Conservation (phyloP, 2,113 vertebrate species). For the Micronycteris hirsuta region DNA sequence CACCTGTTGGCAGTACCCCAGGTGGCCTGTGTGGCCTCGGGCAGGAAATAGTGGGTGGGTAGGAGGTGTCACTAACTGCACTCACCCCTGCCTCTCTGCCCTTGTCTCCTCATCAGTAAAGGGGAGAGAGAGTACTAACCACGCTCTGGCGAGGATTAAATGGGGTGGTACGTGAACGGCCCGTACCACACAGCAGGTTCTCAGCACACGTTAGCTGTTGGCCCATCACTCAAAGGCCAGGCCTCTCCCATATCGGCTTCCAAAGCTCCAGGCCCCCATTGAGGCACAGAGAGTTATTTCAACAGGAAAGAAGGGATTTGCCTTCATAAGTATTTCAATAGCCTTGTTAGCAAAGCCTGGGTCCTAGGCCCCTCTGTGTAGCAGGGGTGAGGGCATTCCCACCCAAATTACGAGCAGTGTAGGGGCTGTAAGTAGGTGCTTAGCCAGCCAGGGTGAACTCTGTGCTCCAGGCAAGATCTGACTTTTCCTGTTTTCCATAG, state of each 20-base stretch:
- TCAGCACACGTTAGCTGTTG: neutral
- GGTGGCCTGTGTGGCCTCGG: neutral
- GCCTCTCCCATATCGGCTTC: neutral
- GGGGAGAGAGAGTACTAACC: neutral
- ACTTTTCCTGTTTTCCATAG: neutral
- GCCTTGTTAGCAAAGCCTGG: neutral
- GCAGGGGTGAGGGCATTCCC: neutral
- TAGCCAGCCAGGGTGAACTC: neutral
- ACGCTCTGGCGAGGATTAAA: neutral
- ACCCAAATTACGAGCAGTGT: neutral
- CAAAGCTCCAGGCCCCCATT: neutral
- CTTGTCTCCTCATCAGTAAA: neutral
- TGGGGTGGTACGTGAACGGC: neutral
- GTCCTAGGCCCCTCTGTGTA: neutral
- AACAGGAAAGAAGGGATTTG: neutral
- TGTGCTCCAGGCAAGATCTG: neutral
- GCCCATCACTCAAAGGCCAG: neutral
- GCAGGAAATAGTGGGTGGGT: neutral
- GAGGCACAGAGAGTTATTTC: neutral
- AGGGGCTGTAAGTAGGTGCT: neutral
- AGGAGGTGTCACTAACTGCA: neutral
- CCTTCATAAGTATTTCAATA: neutral
- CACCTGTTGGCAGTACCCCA: neutral
- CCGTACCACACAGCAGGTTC: neutral
- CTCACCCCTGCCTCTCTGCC: neutral